Percentiles rank a stretch among this genome's conserved stretches.
phyloP scores from a whole-genome alignment of 1,140 invertebrate species.

The Lordiphosa mommai region DNA sequence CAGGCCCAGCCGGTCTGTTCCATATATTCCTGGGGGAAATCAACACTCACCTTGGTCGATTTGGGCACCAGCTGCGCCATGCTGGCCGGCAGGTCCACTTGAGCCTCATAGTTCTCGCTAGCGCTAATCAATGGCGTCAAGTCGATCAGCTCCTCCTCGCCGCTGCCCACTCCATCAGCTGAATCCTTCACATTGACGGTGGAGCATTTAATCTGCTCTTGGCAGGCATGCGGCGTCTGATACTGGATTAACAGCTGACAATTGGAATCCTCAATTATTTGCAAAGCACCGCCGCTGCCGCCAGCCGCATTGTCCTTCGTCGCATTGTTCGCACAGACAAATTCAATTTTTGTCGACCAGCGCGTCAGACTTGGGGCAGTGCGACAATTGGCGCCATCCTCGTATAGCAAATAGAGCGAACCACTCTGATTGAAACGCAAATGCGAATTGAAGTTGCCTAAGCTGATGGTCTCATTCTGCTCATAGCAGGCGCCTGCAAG shows the following conservation, averaged over 20 bases:
- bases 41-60: slow-evolving; percentile 67
- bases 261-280: slow-evolving; percentile 80
- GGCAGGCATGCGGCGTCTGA: slow-evolving; percentile 80
- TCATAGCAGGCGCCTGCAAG: slow-evolving; percentile 66
- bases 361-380: slow-evolving; percentile 27
- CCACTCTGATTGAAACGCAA: slow-evolving; percentile 80
- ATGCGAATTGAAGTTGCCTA: slow-evolving; percentile 80
- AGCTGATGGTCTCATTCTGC: slow-evolving; percentile 60
- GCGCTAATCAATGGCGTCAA: slow-evolving; percentile 80
- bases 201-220: slow-evolving; percentile 76
- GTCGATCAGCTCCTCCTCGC: slow-evolving; percentile 68
- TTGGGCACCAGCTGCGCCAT: slow-evolving; percentile 54
- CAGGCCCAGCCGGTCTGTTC: not conserved
- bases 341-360: slow-evolving; percentile 81
- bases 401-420: slow-evolving; percentile 81
- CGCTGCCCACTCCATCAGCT: slow-evolving; percentile 40
- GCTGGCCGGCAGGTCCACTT: slow-evolving; percentile 58
- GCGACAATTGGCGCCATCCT: slow-evolving; percentile 79
- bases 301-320: slow-evolving; percentile 46
- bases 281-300: slow-evolving; percentile 26
- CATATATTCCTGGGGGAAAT: slow-evolving; percentile 27
- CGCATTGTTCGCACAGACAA: slow-evolving; percentile 80
- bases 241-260: slow-evolving; percentile 81
- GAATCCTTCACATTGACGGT: slow-evolving; percentile 48
- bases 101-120: slow-evolving; percentile 80